Evolutionary conservation across 1,140 invertebrate species (phyloP), one percentile per base, ranked within the genome.

Genomic region (Drosophila carrolli): DNA sequence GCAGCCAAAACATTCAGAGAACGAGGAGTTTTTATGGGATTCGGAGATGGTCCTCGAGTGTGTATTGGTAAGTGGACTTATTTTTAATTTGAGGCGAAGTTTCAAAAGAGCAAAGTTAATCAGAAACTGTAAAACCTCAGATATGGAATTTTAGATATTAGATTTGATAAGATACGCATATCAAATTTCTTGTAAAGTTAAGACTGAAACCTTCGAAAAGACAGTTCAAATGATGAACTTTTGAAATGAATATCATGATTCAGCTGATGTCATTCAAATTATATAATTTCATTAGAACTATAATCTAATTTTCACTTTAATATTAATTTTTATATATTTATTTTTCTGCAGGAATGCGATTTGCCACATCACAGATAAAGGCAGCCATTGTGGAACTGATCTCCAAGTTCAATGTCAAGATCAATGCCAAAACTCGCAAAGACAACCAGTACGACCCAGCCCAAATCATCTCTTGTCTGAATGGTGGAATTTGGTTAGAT

Each of bases 31-130:
- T 83, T 68, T 7, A 75, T 81, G 65, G 68, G 35, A 0, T 91
- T 92, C 37, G 83, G 84, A 1, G 88, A 92, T 76, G 90, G 86
- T 44, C 88, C 86, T 0, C 74, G 90, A 9, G 63, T 80, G 5
- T 91, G 91, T 32, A 77, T 91, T 32, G 86, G 84, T 91, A 14
- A 38, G 54, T 59, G 10, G 37, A 38, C 37, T 38, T 32, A 8
- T 8, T 32, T 7, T 7, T 7, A 32, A 32, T 32, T 32, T 32
- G 8, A 8, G 29, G 4, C 23, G 23, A 23, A 23, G 23, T 23
- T 23, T 23, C 19, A 23, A 23, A 2, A 23, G 19, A 23, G 1
- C 19, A 23, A 23, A 23, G 19, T 23, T 23, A 23, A 4, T 23
- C 4, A 23, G 23, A 23, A 23, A 23, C 23, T 23, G 23, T 23